Evolutionary conservation across 2,113 vertebrate genomes (phyloP), one percentile per base, ranked within the genome.

Genomic region (Dasyornis broadbenti): DNA sequence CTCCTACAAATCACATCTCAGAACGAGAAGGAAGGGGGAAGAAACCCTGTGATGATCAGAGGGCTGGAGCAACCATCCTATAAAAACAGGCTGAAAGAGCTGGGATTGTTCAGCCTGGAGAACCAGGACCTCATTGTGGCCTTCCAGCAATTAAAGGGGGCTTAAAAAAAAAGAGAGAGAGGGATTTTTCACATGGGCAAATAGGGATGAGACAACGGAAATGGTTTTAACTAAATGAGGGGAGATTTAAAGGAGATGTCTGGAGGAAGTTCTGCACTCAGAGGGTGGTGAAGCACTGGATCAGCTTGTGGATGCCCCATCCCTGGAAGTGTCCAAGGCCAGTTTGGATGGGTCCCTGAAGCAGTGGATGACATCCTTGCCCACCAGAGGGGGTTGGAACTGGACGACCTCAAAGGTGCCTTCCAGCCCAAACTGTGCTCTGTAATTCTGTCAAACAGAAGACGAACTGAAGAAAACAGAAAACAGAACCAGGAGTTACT

Each of bases 361-460:
- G 53, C 61, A 68, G 6, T 18, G 30, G 30, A 15, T 30, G 28
- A n/a, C 19, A 61, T 20, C 73, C n/a, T 56, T 70, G 47, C 19
- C 73, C 56, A 39, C 40, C 78, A 13, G 31, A 28, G 19, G 28
- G 68, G 15, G 6, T 1, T 30, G 60, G 53, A 60, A 28, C 39
- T 27, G 47, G 33, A 2, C 45, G 47, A 26, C 24, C 20, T 35
- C n/a, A n/a, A 4, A 68, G 30, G 9, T 31, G 39, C 23, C 11
- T 60, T 31, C 39, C 61, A 18, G 15, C 39, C n/a, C 78, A 60
- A 53, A 26, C 39, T 8, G 23, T 24, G 53, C 24, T 23, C 54
- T 39, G 0, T 4, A 45, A 61, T 14, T 35, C 79, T 2, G 0
- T 20, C 17, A 40, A 54, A 82, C 7, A 28, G 7, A 10, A 33